Conservation (phyloP, 2,797 vertebrate species). For the Sebastes umbrosus region DNA sequence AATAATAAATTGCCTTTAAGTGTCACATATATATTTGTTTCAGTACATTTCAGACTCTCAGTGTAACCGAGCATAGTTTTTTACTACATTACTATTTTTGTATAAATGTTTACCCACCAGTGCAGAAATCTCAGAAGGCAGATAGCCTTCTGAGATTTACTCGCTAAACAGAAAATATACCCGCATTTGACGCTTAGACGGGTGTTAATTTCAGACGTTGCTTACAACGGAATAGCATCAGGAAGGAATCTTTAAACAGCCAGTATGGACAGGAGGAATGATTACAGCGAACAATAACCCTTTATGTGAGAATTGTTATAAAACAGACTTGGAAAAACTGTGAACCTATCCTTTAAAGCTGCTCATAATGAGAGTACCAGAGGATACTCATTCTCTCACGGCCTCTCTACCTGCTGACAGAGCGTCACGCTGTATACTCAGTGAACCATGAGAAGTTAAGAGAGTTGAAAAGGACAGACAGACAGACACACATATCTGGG, state of each 20-base stretch:
- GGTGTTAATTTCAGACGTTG: no score
- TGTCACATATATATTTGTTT: no score
- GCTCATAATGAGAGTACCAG: background rate
- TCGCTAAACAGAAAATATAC: no score
- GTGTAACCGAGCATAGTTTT: no score
- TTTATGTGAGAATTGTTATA: background rate
- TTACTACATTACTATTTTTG: no score
- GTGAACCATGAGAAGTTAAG: background rate
- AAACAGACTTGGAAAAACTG: background rate
- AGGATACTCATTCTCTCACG: background rate
- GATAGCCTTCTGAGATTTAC: no score
- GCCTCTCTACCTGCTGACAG: background rate
- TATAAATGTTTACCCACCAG: no score
- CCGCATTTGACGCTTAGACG: no score
- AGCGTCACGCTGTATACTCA: background rate
- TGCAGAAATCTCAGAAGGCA: no score
- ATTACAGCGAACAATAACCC: background rate
- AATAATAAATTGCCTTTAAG: no score
- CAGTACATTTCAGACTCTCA: no score
- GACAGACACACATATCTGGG: background rate
- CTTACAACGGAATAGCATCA: background rate
- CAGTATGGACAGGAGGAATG: background rate
- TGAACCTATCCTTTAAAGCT: constrained; percentile 17
- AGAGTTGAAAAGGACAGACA: background rate
- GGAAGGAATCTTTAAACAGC: background rate